Evolutionary conservation across 2,888 invertebrate species (phyloP).

Genomic region (Andrena chrysosceles): DNA sequence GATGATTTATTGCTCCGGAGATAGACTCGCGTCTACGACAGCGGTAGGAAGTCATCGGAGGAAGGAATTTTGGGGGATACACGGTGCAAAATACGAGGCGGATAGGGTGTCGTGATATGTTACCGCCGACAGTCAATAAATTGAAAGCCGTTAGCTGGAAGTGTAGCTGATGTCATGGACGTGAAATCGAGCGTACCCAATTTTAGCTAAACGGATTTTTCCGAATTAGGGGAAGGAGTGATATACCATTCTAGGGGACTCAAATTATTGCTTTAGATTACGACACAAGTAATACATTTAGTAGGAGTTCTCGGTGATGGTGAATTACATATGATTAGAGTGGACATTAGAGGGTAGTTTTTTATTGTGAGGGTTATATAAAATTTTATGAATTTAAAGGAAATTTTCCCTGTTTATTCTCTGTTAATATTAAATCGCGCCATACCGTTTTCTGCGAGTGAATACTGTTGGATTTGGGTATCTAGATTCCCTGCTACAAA

Average conservation of each 20-base stretch:
- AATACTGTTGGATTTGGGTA: neutral
- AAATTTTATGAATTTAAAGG: no score
- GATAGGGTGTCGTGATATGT: conserved; percentile 34
- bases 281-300: no score
- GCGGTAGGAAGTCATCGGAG: conserved; percentile 60
- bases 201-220: neutral
- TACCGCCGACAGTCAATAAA: conserved; percentile 32
- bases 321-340: neutral
- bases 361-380: no score
- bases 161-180: neutral
- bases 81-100: conserved; percentile 7
- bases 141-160: conserved; percentile 32
- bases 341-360: neutral
- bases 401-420: no score
- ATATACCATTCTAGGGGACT: neutral
- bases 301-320: neutral
- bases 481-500: no score
- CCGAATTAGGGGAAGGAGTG: neutral
- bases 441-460: neutral
- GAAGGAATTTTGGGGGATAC: conserved; percentile 55
- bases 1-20: conserved; percentile 66
- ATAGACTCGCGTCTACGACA: conserved; percentile 55
- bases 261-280: neutral
- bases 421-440: no score
- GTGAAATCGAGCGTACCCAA: no score